A percentile compares a stretch with the other conserved stretches of the same genome.
These are phyloP conservation scores for Dicerorhinus sumatrensis DNA, from an alignment of 2,113 vertebrate species.

Conservation along the genomic window DNA sequence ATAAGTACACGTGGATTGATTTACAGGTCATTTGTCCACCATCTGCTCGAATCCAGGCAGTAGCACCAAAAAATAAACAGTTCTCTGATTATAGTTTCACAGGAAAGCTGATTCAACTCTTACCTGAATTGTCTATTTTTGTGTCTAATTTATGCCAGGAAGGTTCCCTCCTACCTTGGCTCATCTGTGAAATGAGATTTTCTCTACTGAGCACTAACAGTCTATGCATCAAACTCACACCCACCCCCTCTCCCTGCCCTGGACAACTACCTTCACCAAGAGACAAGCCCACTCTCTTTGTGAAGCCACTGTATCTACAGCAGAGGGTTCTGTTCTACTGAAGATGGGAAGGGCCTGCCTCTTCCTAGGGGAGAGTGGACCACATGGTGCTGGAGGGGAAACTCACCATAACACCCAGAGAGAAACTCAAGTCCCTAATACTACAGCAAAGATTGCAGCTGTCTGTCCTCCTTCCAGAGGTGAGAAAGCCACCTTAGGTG, in stretches of 20 bases:
- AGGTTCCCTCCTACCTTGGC: background rate
- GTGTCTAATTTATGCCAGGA: conserved; percentile 26
- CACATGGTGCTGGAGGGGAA: background rate
- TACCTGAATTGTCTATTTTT: background rate
- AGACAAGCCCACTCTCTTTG: background rate
- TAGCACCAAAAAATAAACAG: background rate
- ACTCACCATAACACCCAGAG: background rate
- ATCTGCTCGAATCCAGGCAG: background rate
- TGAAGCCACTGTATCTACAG: background rate
- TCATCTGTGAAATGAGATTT: background rate
- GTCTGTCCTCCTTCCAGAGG: background rate
- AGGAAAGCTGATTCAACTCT: background rate
- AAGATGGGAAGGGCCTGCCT: background rate
- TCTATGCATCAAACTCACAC: background rate
- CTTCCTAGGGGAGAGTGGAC: background rate
- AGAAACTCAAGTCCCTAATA: background rate
- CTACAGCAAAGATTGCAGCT: background rate
- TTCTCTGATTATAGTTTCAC: background rate
- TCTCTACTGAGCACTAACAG: background rate
- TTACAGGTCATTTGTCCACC: background rate
- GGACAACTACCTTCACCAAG: background rate
- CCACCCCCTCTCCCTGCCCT: background rate
- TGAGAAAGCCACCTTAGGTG: background rate
- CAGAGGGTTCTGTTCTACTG: background rate
- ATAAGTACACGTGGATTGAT: background rate